Evolutionary conservation across 2,888 invertebrate genomes (phyloP).

Genomic region (Lithophane socia): DNA sequence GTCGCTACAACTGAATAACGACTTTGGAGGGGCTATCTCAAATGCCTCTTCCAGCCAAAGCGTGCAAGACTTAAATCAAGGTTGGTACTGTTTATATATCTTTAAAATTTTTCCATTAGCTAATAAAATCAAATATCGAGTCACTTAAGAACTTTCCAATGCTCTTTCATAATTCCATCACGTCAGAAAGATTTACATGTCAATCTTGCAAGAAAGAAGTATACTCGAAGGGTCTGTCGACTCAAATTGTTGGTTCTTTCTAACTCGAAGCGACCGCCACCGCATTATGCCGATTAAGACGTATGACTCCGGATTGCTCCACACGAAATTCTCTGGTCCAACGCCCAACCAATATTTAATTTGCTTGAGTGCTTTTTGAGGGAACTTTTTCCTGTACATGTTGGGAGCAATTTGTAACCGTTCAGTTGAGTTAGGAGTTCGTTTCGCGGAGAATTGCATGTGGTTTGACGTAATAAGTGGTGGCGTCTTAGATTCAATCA

Average conservation of each 20-base stretch:
- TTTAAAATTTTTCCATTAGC: background rate
- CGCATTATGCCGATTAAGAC: constrained; percentile 89
- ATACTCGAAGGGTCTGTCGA: constrained; percentile 82
- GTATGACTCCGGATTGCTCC: constrained; percentile 85
- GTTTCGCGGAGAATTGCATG: constrained; percentile 76
- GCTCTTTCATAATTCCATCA: constrained; percentile 67
- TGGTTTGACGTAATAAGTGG: constrained; percentile 75
- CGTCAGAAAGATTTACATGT: constrained; percentile 78
- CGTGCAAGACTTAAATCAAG: constrained; percentile 93
- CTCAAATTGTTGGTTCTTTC: constrained; percentile 77
- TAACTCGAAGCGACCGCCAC: constrained; percentile 84
- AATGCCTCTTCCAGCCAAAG: constrained; percentile 96
- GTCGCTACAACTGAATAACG: constrained; percentile 90
- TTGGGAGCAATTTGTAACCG: constrained; percentile 88
- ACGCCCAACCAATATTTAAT: constrained; percentile 88
- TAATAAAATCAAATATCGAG: constrained; percentile 14
- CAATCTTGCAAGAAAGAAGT: constrained; percentile 76
- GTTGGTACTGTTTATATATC: constrained; percentile 79
- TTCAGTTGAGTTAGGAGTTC: constrained; percentile 85
- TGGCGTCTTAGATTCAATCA: constrained; percentile 63
- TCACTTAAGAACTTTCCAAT: constrained; percentile 33
- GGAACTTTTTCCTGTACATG: constrained; percentile 85
- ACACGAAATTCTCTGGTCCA: constrained; percentile 80
- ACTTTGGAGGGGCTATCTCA: constrained; percentile 93
- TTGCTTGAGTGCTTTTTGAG: constrained; percentile 89